Conservation (phyloP, 2,888 invertebrate species). For the Synergus itoensis region DNA sequence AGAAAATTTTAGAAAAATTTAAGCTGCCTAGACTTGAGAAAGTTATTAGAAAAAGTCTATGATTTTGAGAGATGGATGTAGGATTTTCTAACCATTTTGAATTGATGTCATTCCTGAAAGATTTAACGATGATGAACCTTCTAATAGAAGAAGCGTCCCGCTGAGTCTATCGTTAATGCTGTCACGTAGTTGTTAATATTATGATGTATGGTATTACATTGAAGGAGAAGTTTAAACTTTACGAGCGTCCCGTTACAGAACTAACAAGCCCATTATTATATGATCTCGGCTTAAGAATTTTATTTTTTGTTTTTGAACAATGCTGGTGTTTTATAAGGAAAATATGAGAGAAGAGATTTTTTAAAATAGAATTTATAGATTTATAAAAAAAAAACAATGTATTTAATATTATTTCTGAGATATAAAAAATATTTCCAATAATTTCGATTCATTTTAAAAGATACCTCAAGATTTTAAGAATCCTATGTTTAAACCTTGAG, state of each 20-base stretch:
- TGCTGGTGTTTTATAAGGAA: neutral
- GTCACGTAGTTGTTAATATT: constrained; percentile 31
- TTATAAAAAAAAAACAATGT: too few species aligned
- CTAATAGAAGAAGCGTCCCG: constrained; percentile 21
- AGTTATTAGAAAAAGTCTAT: neutral
- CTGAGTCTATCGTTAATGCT: constrained; percentile 33
- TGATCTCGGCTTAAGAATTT: neutral
- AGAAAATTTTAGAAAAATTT: neutral
- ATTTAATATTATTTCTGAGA: too few species aligned
- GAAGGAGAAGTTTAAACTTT: constrained; percentile 14
- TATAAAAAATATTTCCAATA: too few species aligned
- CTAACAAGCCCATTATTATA: constrained; percentile 18
- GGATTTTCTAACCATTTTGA: neutral
- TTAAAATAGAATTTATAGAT: too few species aligned
- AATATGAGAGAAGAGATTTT: too few species aligned
- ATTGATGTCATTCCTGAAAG: constrained; percentile 12
- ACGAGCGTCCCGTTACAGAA: neutral
- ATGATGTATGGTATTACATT: constrained; percentile 31
- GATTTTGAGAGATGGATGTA: neutral
- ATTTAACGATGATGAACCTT: constrained; percentile 29
- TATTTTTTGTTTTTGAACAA: neutral
- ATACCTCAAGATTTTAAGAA: neutral
- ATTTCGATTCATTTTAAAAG: too few species aligned
- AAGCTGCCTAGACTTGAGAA: neutral
- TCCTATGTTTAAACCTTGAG: neutral